These are phyloP conservation scores for Anomalospiza imberbis DNA, from an alignment of 2,797 vertebrate genomes.

Conservation along the genomic window DNA sequence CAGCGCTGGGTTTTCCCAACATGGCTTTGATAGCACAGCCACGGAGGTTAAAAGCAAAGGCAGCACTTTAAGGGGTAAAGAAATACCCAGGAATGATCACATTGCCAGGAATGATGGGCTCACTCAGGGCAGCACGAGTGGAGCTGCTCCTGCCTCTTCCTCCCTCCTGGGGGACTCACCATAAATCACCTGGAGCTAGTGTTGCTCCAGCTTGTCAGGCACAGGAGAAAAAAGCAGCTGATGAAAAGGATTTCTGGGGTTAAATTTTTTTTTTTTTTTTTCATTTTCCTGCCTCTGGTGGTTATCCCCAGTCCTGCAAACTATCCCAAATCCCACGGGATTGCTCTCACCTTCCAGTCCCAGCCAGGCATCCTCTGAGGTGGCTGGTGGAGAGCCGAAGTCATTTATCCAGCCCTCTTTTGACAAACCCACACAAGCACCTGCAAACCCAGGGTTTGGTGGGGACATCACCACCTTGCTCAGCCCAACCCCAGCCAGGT, in stretches of 20 bases:
- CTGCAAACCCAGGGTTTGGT: fast-evolving
- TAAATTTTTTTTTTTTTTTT: fast-evolving
- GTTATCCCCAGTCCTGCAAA: neutral
- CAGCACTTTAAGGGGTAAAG: too few relatives aligned
- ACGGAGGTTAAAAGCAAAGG: neutral
- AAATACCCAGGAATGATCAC: neutral
- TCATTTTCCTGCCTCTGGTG: neutral
- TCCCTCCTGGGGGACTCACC: neutral
- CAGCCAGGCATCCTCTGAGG: fast-evolving
- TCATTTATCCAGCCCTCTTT: fast-evolving
- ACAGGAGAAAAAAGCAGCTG: neutral
- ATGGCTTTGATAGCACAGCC: fast-evolving
- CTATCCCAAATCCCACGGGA: neutral
- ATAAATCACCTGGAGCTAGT: neutral
- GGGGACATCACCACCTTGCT: neutral
- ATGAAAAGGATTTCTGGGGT: neutral
- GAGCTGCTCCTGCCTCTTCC: neutral
- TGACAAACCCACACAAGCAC: neutral
- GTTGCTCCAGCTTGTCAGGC: neutral
- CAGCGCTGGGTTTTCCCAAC: fast-evolving
- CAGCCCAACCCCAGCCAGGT: neutral
- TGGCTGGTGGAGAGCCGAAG: neutral
- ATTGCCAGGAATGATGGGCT: neutral
- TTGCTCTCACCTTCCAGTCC: neutral
- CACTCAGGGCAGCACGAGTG: fast-evolving